Evolutionary conservation across 2,888 invertebrate genomes (phyloP).

Genomic region (Agrochola macilenta): DNA sequence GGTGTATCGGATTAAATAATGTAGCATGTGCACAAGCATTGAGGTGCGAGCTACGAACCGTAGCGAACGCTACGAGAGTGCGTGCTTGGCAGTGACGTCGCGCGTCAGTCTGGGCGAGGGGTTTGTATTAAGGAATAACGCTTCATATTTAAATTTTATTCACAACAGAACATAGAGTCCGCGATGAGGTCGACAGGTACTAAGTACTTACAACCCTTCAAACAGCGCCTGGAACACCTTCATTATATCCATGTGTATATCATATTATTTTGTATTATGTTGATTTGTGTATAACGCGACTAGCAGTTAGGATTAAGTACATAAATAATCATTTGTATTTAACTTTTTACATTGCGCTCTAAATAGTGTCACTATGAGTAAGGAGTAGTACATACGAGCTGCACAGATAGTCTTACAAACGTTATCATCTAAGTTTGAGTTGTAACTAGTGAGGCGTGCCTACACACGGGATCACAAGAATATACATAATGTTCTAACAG

Average conservation of each 20-base stretch:
- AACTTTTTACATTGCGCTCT: conserved; percentile 55
- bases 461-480: conserved; percentile 25
- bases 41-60: background rate
- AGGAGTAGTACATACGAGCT: conserved; percentile 13
- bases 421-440: conserved; percentile 1
- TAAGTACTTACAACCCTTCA: conserved; percentile 66
- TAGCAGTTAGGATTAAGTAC: conserved; percentile 51
- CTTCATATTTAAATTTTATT: conserved; percentile 82
- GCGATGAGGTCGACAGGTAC: conserved; percentile 69
- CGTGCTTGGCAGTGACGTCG: background rate
- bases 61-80: conserved; percentile 2
- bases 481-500: conserved; percentile 57
- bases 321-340: conserved; percentile 58
- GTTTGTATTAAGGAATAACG: conserved; percentile 54
- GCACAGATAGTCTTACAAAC: background rate
- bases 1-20: background rate
- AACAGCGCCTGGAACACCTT: conserved; percentile 56
- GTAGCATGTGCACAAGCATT: background rate
- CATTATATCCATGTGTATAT: conserved; percentile 34
- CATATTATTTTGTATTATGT: conserved; percentile 52
- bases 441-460: conserved; percentile 34
- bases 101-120: background rate
- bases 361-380: conserved; percentile 21
- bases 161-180: conserved; percentile 83
- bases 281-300: conserved; percentile 57